phyloP scores from a whole-genome alignment of 2,888 invertebrate species.

The Ecliptopera silaceata region DNA sequence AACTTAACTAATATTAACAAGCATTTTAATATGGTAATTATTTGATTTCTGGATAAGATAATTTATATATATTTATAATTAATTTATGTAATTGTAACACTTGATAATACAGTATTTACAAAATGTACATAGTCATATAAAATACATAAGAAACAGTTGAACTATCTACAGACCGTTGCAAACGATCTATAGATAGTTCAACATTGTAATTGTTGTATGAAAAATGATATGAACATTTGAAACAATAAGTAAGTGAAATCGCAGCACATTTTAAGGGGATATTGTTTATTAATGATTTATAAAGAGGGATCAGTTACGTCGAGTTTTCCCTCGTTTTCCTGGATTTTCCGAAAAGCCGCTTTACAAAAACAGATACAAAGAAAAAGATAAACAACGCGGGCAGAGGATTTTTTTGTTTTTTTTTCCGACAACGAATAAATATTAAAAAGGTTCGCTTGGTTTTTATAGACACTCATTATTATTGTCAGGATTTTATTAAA shows the following conservation, averaged over 20 bases:
- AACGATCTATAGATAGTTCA: too few relatives aligned
- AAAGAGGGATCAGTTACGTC: conserved; percentile 48
- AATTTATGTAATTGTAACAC: too few relatives aligned
- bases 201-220: too few relatives aligned
- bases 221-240: too few relatives aligned
- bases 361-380: conserved; percentile 59
- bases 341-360: conserved; percentile 54
- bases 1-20: too few relatives aligned
- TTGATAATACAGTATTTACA: too few relatives aligned
- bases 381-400: conserved; percentile 61
- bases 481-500: conserved; percentile 54
- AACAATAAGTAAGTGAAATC: conserved; percentile 16
- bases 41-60: too few relatives aligned
- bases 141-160: too few relatives aligned
- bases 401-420: conserved; percentile 45
- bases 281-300: conserved; percentile 57
- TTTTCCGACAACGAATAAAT: conserved; percentile 53
- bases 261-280: conserved; percentile 45
- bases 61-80: too few relatives aligned
- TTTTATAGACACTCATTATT: conserved; percentile 54
- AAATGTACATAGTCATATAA: too few relatives aligned
- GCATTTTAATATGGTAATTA: too few relatives aligned
- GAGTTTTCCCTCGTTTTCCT: conserved; percentile 46
- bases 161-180: too few relatives aligned
- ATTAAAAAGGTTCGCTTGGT: conserved; percentile 57